phyloP scores from a whole-genome alignment of 2,797 vertebrate genomes.

The Discoglossus pictus region DNA sequence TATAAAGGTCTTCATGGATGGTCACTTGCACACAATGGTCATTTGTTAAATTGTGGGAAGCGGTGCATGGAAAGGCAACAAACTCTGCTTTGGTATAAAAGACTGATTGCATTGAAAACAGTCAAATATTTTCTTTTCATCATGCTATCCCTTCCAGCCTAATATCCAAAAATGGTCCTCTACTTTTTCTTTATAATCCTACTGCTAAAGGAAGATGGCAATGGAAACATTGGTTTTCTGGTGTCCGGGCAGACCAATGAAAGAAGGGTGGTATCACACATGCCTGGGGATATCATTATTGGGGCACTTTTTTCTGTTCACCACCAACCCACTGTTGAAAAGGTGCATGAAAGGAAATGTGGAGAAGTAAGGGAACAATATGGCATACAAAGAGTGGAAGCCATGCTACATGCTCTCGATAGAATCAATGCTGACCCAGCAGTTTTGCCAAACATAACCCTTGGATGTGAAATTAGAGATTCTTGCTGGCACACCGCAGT shows the following conservation, averaged over 20 bases:
- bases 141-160: slow-evolving; percentile 73
- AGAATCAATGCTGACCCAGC: slow-evolving; percentile 88
- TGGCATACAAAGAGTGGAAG: slow-evolving; percentile 96
- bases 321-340: slow-evolving; percentile 95
- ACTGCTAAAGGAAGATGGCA: slow-evolving; percentile 75
- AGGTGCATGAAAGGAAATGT: slow-evolving; percentile 96
- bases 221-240: slow-evolving; percentile 67
- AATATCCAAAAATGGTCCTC: slow-evolving; percentile 79
- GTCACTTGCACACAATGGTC: slow-evolving; percentile 48
- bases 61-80: slow-evolving; percentile 54
- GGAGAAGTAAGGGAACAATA: slow-evolving; percentile 95
- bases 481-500: slow-evolving; percentile 98
- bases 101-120: slow-evolving; percentile 48
- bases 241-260: slow-evolving; percentile 83
- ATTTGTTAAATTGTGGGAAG: slow-evolving; percentile 54
- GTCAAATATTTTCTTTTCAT: slow-evolving; percentile 48
- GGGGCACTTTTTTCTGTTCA: slow-evolving; percentile 97
- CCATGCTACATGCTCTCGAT: slow-evolving; percentile 95
- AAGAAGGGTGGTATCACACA: slow-evolving; percentile 88
- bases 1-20: slow-evolving; percentile 49
- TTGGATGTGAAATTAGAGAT: slow-evolving; percentile 97
- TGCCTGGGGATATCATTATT: slow-evolving; percentile 95
- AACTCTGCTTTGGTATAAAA: slow-evolving; percentile 43
- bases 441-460: slow-evolving; percentile 88
- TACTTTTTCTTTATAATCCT: slow-evolving; percentile 74